A percentile compares a stretch with the other conserved stretches of the same genome.
Conservation (phyloP, 2,797 vertebrate species). For the Crenuchus spilurus region DNA sequence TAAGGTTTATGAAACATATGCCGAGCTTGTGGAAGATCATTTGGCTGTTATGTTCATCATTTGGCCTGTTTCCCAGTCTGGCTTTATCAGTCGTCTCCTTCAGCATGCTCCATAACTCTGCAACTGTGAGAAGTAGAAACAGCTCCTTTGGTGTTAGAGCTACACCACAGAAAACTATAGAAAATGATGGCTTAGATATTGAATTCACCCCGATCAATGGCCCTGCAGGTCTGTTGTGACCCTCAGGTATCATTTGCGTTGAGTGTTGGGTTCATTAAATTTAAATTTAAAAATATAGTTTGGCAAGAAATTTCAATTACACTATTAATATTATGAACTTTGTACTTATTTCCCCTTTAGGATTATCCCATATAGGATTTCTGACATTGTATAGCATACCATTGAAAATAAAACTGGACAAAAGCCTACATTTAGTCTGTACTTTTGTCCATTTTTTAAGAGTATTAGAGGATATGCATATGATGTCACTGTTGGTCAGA, state of each 20-base stretch:
- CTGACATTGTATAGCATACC: too few relatives aligned
- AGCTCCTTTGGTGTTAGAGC: slow-evolving; percentile 63
- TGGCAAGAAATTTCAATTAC: too few relatives aligned
- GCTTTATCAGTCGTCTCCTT: slow-evolving; percentile 64
- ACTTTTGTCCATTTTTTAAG: too few relatives aligned
- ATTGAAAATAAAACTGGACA: too few relatives aligned
- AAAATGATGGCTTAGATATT: slow-evolving; percentile 73
- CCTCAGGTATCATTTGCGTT: slow-evolving; percentile 63
- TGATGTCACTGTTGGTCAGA: too few relatives aligned
- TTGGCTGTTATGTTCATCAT: slow-evolving; percentile 67
- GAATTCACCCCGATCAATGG: slow-evolving; percentile 71
- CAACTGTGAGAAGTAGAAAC: slow-evolving; percentile 50
- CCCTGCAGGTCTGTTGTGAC: slow-evolving; percentile 66
- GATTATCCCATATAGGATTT: too few relatives aligned
- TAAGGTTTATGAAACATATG: slow-evolving; percentile 70
- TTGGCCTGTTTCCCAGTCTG: slow-evolving; percentile 59
- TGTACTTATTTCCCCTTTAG: too few relatives aligned
- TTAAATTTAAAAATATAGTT: not conserved
- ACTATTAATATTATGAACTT: too few relatives aligned
- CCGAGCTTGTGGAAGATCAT: slow-evolving; percentile 66
- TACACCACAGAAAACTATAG: slow-evolving; percentile 63
- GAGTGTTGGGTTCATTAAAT: not conserved
- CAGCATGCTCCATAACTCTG: slow-evolving; percentile 55
- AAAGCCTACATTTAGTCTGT: too few relatives aligned
- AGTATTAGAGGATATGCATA: too few relatives aligned